phyloP scores from a whole-genome alignment of 2,113 vertebrate species.

The Pomatorhinus ruficollis region DNA sequence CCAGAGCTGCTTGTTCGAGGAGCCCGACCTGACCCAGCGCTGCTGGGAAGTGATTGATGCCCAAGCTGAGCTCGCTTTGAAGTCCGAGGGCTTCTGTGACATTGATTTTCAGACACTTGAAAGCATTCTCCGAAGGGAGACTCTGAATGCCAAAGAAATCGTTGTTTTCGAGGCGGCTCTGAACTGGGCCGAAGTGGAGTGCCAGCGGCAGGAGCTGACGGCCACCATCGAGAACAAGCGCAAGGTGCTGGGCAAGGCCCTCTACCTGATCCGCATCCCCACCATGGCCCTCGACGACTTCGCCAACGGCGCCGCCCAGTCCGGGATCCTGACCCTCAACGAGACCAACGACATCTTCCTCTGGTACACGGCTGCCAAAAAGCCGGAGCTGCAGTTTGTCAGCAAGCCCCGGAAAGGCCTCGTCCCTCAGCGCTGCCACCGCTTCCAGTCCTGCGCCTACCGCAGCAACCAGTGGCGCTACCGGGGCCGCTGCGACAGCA shows the following conservation, averaged over 20 bases:
- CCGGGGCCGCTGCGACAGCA: conserved; percentile 94
- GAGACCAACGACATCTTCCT: conserved; percentile 98
- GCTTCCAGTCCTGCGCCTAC: conserved; percentile 97
- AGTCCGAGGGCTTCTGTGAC: conserved; percentile 97
- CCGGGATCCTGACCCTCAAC: conserved; percentile 90
- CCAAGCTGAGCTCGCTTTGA: conserved; percentile 93
- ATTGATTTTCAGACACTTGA: conserved; percentile 95
- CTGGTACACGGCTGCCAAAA: conserved; percentile 96
- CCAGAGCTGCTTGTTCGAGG: conserved; percentile 96
- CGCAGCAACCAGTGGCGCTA: conserved; percentile 99
- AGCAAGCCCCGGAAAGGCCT: conserved; percentile 90
- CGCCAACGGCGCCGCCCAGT: conserved; percentile 94
- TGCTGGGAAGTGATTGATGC: conserved; percentile 99
- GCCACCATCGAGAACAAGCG: conserved; percentile 92
- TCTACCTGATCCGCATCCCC: conserved; percentile 93
- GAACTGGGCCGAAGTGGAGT: conserved; percentile 94
- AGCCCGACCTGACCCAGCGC: conserved; percentile 95
- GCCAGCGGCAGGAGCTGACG: conserved; percentile 88
- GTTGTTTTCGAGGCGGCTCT: conserved; percentile 95
- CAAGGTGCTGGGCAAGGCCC: conserved; percentile 91
- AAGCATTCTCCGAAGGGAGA: conserved; percentile 95
- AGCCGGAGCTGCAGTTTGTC: conserved; percentile 90
- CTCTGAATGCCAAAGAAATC: conserved; percentile 97
- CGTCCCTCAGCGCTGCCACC: conserved; percentile 92
- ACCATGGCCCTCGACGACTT: conserved; percentile 96